These are phyloP conservation scores for Pristionchus entomophagus DNA, from an alignment of 2,888 invertebrate genomes.

Conservation along the genomic window DNA sequence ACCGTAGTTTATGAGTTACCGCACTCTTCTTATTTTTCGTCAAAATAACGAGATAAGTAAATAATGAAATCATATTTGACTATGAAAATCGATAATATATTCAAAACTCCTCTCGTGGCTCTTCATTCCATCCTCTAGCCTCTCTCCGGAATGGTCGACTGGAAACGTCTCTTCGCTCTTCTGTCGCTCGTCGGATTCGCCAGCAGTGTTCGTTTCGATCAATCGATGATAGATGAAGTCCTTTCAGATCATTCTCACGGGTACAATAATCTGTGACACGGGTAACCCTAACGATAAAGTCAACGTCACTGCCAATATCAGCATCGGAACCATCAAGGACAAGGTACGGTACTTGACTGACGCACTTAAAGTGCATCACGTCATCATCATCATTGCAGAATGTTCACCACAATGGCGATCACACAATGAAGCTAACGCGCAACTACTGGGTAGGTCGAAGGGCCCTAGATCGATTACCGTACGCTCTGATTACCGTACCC, in stretches of 20 bases:
- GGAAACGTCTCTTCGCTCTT: neutral
- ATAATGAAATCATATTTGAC: too few relatives aligned
- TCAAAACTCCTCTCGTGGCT: too few relatives aligned
- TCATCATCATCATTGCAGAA: neutral
- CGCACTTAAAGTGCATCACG: neutral
- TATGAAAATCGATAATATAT: too few relatives aligned
- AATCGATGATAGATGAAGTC: neutral
- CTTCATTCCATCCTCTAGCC: neutral
- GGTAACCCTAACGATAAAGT: too few relatives aligned
- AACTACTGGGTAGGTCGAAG: neutral
- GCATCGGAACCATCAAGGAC: conserved; percentile 9
- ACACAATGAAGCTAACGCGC: neutral
- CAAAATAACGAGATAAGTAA: too few relatives aligned
- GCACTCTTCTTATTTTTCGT: too few relatives aligned
- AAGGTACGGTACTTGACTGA: neutral
- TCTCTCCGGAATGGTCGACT: neutral
- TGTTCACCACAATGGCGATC: neutral
- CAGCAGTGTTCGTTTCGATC: neutral
- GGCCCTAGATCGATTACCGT: neutral
- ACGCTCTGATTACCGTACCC: too few relatives aligned
- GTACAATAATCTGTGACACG: conserved; percentile 7
- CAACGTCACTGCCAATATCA: neutral
- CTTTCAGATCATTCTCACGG: conserved; percentile 3
- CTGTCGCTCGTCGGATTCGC: neutral
- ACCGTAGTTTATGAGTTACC: too few relatives aligned